Evolutionary conservation across 2,113 vertebrate species (phyloP), one percentile per base, ranked within the genome.

Genomic region (Cyprinodon variegatus): DNA sequence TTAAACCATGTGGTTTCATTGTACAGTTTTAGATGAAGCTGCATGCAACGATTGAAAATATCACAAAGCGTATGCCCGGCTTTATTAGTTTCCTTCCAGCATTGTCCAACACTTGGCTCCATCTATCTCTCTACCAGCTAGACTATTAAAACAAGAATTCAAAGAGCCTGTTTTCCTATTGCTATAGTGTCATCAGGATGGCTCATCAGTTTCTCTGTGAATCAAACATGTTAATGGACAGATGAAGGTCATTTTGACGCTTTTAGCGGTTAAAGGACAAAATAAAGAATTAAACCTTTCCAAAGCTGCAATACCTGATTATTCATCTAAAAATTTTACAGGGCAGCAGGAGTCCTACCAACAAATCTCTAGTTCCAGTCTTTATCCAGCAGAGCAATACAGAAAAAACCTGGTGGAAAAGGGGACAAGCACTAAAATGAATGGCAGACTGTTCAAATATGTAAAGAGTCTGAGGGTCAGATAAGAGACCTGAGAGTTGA

Each of bases 211-310:
- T 77, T 66, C 67, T 69, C 79, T 78, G 70, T 76, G 68, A 88
- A 90, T 89, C 88, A 88, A 84, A 79, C 88, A 64, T 83, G 78
- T 85, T 89, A 89, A 89, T 86, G 70, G 68, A 63, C 75, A 79
- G 75, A 77, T 46, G 66, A 74, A 84, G 86, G 84, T 85, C 66
- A 4, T 78, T 75, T 48, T 71, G 46, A 61, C 74, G 83, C 78
- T 83, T 79, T 70, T 81, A 79, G 57, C 50, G 20, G 57, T 29
- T 40, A 9, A 81, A 66, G 37, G 15, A 40, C 45, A 45, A 70
- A 15, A 4, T 69, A 59, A 41, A 13, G 59, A 43, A 37, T 41
- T 74, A 48, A 86, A 61, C 8, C 48, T 14, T 43, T 74, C 65
- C 76, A 74, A 40, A 76, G 61, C 45, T 38, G 59, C 74, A 69